Percentiles rank a stretch among this genome's conserved stretches.
These are phyloP conservation scores for Hyles vespertilio DNA, from an alignment of 1,140 invertebrate species.

Conservation along the genomic window DNA sequence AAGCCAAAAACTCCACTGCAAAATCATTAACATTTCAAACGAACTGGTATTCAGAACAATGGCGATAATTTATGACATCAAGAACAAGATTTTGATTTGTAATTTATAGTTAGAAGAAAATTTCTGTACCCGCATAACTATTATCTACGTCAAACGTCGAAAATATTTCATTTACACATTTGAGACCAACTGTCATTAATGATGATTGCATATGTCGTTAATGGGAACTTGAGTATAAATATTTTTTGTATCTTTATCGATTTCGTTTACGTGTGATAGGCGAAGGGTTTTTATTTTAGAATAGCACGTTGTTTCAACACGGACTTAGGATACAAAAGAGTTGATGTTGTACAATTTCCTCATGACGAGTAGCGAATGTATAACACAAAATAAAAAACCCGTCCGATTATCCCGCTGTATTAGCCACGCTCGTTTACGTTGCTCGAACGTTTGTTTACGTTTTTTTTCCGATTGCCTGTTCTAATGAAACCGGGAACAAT, in stretches of 20 bases:
- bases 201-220: constrained; percentile 14
- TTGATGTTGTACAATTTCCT: constrained; percentile 28
- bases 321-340: too few relatives aligned
- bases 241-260: too few relatives aligned
- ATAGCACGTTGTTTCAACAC: too few relatives aligned
- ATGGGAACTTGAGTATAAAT: too few relatives aligned
- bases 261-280: too few relatives aligned
- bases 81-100: constrained; percentile 3
- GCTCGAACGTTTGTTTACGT: constrained; percentile 48
- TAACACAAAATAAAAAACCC: constrained; percentile 49
- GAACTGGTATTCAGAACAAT: constrained; percentile 11
- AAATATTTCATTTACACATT: constrained; percentile 14
- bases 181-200: constrained; percentile 12
- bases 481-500: constrained; percentile 29
- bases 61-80: constrained; percentile 11
- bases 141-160: constrained; percentile 6
- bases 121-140: too few relatives aligned
- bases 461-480: constrained; percentile 42
- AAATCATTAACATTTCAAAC: constrained; percentile 8
- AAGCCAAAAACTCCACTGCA: not conserved
- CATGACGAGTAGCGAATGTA: constrained; percentile 28
- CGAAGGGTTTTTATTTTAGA: too few relatives aligned
- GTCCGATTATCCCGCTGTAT: constrained; percentile 48
- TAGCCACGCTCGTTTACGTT: constrained; percentile 44
- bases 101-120: too few relatives aligned